Conservation (phyloP, 2,113 vertebrate species). For the Pitta sordida region DNA sequence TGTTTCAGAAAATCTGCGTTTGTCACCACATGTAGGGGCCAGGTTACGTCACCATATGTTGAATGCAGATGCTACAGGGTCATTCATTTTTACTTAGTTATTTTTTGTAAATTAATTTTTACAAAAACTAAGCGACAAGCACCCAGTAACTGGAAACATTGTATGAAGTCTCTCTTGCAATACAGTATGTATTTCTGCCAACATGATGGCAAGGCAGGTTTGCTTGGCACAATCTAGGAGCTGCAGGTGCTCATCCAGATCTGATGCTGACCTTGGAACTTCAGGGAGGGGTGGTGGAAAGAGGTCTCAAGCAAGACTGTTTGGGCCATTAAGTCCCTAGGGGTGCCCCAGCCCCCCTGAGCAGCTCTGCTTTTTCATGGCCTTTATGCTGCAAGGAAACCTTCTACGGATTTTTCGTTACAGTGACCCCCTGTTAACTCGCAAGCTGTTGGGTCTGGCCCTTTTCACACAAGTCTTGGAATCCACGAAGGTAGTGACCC, state of each 20-base stretch:
- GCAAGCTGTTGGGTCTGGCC: no score
- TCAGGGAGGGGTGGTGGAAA: not conserved
- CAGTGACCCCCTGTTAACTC: no score
- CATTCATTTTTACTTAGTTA: not conserved
- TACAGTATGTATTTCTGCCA: not conserved
- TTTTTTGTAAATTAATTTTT: not conserved
- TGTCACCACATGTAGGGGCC: not conserved
- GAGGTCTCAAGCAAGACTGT: accelerated
- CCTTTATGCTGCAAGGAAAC: not conserved
- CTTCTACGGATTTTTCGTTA: not conserved
- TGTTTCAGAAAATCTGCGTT: not conserved
- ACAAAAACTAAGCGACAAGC: not conserved
- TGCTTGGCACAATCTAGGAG: not conserved
- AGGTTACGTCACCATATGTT: not conserved
- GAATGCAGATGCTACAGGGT: not conserved
- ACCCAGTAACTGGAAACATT: not conserved
- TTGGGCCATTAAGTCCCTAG: not conserved
- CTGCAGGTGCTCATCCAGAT: not conserved
- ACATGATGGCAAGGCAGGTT: not conserved
- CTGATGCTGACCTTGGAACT: not conserved
- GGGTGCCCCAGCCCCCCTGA: not conserved
- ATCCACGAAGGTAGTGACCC: no score
- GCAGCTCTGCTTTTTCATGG: not conserved
- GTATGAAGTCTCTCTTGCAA: not conserved
- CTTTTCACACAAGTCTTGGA: no score